phyloP scores from a whole-genome alignment of 2,888 invertebrate species.

The Ferdinandea cuprea region DNA sequence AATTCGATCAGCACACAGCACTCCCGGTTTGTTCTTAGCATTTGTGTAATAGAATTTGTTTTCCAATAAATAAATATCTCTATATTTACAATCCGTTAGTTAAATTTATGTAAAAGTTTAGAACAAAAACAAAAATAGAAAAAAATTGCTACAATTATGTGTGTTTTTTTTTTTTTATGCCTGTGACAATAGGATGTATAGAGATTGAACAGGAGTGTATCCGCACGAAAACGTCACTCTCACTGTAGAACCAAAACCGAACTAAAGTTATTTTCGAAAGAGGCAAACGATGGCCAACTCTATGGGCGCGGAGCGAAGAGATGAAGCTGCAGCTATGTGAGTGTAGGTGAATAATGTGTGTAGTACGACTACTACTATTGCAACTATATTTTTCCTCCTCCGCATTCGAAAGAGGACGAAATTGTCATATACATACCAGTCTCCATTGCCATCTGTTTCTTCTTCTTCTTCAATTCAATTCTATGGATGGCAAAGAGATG shows the following conservation, averaged over 20 bases:
- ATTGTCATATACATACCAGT: conserved; percentile 26
- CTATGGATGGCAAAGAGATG: conserved; percentile 23
- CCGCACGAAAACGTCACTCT: conserved; percentile 66
- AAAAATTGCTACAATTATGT: conserved; percentile 8
- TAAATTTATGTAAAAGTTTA: too few relatives aligned
- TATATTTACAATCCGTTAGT: conserved; percentile 8
- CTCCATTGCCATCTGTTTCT: conserved; percentile 65
- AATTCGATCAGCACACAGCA: conserved; percentile 53
- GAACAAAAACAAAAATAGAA: too few relatives aligned
- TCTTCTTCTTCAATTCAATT: conserved; percentile 46
- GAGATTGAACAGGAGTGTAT: conserved; percentile 37
- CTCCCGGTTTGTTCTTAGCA: conserved; percentile 36
- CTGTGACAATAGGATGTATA: conserved; percentile 46
- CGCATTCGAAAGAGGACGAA: conserved; percentile 34
- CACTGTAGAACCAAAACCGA: conserved; percentile 63
- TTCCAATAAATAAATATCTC: not conserved
- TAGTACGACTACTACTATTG: not conserved
- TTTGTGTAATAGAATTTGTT: not conserved
- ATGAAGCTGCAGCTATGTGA: conserved; percentile 9
- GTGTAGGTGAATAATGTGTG: not conserved
- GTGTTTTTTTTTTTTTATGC: conserved; percentile 53
- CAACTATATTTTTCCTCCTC: conserved; percentile 39
- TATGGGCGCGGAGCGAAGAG: conserved; percentile 18
- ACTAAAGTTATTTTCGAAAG: conserved; percentile 72
- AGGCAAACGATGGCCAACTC: conserved; percentile 60